Evolutionary conservation across 2,888 invertebrate genomes (phyloP), one percentile per base, ranked within the genome.

Genomic region (Diaprepes abbreviatus): DNA sequence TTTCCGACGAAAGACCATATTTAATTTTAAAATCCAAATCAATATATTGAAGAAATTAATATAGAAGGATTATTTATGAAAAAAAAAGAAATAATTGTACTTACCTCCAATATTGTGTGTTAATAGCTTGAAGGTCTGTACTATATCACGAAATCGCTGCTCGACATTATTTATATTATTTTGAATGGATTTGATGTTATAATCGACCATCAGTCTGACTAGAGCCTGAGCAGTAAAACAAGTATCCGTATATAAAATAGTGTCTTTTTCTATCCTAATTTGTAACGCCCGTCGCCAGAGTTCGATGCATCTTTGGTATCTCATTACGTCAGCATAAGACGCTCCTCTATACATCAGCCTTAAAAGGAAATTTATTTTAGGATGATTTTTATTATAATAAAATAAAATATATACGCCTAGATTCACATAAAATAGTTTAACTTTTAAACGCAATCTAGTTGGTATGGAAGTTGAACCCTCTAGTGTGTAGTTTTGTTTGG

Each of bases 151-250:
- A 81, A 92, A 92, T 72, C 86, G 84, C 10, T 92, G 90, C 43
- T 87, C 84, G 71, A 85, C 86, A 59, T 85, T 84, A 52, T 87
- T 85, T 74, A 84, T 83, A n/a, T 85, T 80, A 43, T 85, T 85
- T 76, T 87, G 87, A 67, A 86, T 83, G 16, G 87, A 87, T 73
- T 89, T 90, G 71, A 87, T 87, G 77, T 89, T 88, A 77, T 90
- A 87, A 83, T 92, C 92, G 76, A 95, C 87, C 90, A 94, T 92
- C 71, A 95, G 88, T 76, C 94, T 89, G 70, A 95, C 93, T 59
- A 96, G 86, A 17, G 95, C 94, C 85, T 94, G 92, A 67, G 94
- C 93, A 60, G 94, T 91, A 84, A 94, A 95, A 82, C 93, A 92
- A 48, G 95, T 93, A 84, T 96, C 96, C 70, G 91, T 89, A 82